These are phyloP conservation scores for Ophioninae sp. DNA, from an alignment of 2,888 invertebrate species.

Conservation along the genomic window DNA sequence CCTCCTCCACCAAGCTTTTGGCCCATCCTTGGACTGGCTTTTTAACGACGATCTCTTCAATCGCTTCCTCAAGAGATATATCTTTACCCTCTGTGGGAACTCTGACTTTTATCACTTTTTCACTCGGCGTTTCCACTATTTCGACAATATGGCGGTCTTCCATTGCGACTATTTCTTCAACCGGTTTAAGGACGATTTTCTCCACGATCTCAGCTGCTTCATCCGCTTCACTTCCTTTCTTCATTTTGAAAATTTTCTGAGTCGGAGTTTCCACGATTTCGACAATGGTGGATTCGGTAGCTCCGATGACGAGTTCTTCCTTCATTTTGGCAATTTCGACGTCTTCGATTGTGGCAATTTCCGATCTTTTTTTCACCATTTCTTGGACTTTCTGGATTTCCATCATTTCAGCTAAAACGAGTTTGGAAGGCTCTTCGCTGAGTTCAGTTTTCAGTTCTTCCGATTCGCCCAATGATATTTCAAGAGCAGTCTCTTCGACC, in stretches of 20 bases:
- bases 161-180: constrained; percentile 51
- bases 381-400: constrained; percentile 15
- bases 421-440: background rate
- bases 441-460: background rate
- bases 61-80: constrained; percentile 50
- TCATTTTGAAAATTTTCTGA: constrained; percentile 60
- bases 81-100: constrained; percentile 30
- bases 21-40: constrained; percentile 58
- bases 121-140: constrained; percentile 37
- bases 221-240: constrained; percentile 23
- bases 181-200: constrained; percentile 49
- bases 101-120: constrained; percentile 55
- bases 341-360: constrained; percentile 50
- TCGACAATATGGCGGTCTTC: constrained; percentile 47
- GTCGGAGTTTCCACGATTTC: constrained; percentile 56
- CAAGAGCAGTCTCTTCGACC: constrained; percentile 34
- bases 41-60: constrained; percentile 54
- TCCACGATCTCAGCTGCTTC: constrained; percentile 45
- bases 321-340: constrained; percentile 31
- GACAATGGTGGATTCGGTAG: constrained; percentile 34
- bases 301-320: constrained; percentile 30
- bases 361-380: constrained; percentile 1
- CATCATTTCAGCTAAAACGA: constrained; percentile 4
- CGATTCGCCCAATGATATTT: constrained; percentile 12
- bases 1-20: constrained; percentile 51